Evolutionary conservation across 2,888 invertebrate species (phyloP).

Genomic region (Chrysolina haemoptera): DNA sequence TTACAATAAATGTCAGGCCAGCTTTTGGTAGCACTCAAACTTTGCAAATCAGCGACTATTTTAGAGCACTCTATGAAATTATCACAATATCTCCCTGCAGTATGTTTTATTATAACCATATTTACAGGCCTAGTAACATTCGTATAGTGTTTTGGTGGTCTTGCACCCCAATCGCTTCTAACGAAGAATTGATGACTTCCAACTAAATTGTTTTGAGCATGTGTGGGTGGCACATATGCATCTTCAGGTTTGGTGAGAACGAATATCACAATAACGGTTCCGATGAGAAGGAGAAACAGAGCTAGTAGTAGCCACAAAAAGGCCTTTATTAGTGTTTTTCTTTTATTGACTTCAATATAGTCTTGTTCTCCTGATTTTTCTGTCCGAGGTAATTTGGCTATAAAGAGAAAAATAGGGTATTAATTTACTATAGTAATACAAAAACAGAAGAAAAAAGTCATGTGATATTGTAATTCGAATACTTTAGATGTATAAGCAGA

Average conservation of each 20-base stretch:
- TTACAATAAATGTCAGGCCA: constrained; percentile 70
- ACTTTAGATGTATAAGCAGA: too few species aligned
- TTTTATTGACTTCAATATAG: background rate
- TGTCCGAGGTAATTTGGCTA: constrained; percentile 20
- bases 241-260: constrained; percentile 20
- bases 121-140: constrained; percentile 35
- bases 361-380: constrained; percentile 16
- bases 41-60: constrained; percentile 70
- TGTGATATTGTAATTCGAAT: too few species aligned
- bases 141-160: constrained; percentile 67
- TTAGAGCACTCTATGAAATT: constrained; percentile 69
- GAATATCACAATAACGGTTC: constrained; percentile 9
- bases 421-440: background rate
- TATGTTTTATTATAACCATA: constrained; percentile 71
- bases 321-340: constrained; percentile 5
- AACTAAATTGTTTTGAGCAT: constrained; percentile 1
- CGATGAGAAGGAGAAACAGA: constrained; percentile 12
- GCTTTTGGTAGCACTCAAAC: constrained; percentile 59
- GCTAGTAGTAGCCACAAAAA: constrained; percentile 16
- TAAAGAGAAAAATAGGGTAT: constrained; percentile 11
- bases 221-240: background rate
- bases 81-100: constrained; percentile 70
- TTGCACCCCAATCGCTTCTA: constrained; percentile 74
- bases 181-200: constrained; percentile 19
- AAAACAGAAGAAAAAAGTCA: too few species aligned